Conservation (phyloP, 2,888 invertebrate species). For the Eilema depressum region DNA sequence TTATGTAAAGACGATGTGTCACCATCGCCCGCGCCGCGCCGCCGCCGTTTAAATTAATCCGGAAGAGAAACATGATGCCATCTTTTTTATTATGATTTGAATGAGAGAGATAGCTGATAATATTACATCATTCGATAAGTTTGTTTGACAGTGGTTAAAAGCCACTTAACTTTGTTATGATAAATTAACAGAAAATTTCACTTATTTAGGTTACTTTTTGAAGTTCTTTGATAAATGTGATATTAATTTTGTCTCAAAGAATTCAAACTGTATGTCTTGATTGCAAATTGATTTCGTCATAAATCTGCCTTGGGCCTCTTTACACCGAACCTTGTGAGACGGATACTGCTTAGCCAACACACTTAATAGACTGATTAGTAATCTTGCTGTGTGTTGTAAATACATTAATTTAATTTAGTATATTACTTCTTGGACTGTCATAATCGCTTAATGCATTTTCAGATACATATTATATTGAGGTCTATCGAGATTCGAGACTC, state of each 20-base stretch:
- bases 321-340: slow-evolving; percentile 14
- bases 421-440: neutral
- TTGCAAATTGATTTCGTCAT: slow-evolving; percentile 19
- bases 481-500: slow-evolving; percentile 14
- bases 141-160: slow-evolving; percentile 3
- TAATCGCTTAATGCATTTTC: neutral
- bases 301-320: slow-evolving; percentile 11
- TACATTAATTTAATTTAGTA: slow-evolving; percentile 7
- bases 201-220: neutral
- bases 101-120: slow-evolving; percentile 1
- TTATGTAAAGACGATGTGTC: slow-evolving; percentile 15
- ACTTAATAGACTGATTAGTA: slow-evolving; percentile 18
- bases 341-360: slow-evolving; percentile 21
- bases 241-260: slow-evolving; percentile 2
- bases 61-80: slow-evolving; percentile 13
- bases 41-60: slow-evolving; percentile 6
- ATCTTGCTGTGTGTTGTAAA: slow-evolving; percentile 15
- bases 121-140: slow-evolving; percentile 1
- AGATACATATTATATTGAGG: neutral
- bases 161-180: neutral
- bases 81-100: slow-evolving; percentile 4
- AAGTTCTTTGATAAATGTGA: neutral
- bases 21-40: neutral
- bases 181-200: slow-evolving; percentile 8
- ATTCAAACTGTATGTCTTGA: slow-evolving; percentile 6